Evolutionary conservation across 2,113 vertebrate genomes (phyloP), one percentile per base, ranked within the genome.

Genomic region (Scomber scombrus): DNA sequence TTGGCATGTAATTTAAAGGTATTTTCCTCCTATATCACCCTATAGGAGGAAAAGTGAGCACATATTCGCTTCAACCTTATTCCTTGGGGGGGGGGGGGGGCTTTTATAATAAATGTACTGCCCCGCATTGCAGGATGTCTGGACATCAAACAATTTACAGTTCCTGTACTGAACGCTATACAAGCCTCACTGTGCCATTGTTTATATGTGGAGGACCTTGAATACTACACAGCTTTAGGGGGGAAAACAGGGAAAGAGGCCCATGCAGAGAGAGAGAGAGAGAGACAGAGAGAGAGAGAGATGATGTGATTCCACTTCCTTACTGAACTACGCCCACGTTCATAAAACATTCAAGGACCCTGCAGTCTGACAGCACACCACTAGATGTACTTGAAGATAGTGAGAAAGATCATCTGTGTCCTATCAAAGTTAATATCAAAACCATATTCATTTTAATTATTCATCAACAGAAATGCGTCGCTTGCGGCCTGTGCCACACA

Each of bases 311-410:
- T 73, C 65, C 67, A 67, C 18, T 47, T 80, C 67, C 75, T 89
- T 61, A 67, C 79, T 88, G 86, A 92, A 66, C 71, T 81, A 84
- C 91, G 87, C 85, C 82, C 89, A 90, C 68, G 49, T 83, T 91
- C 89, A 93, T 93, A 82, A 93, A 94, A 91, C 87, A 91, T 92
- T 89, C 75, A 90, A 47, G 79, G 63, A 18, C 40, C 85, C 61
- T 29, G 58, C 68, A 76, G 67, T 79, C 81, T 79, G 82, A 84
- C 75, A 66, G 64, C 74, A 21, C 68, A 70, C 47, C 58, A 75
- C 7, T 7, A 8, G 69, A 73, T 73, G 13, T 83, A 40, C 64
- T 68, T 70, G 85, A 80, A 81, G 74, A 46, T 50, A 9, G 29
- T 12, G 54, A 79, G 58, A 82, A 75, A 85, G 64, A 86, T 88